These are phyloP conservation scores for Ophraella communa DNA, from an alignment of 2,888 invertebrate genomes.

Conservation along the genomic window DNA sequence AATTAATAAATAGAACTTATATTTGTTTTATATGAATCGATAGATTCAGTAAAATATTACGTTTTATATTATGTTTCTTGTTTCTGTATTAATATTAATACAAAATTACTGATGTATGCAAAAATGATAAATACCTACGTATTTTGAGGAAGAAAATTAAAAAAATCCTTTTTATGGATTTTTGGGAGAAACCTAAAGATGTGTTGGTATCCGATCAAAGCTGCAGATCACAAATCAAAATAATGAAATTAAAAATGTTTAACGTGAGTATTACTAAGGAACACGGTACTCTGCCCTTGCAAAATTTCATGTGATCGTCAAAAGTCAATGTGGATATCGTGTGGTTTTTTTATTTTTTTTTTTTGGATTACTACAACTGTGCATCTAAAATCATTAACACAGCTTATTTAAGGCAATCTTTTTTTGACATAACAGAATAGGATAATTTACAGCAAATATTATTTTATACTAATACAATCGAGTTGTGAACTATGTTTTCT, in stretches of 20 bases:
- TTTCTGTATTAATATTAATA: no score
- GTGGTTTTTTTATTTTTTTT: not conserved
- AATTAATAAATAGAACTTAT: no score
- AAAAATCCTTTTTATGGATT: not conserved
- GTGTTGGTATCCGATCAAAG: not conserved
- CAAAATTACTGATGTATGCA: no score
- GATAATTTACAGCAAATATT: no score
- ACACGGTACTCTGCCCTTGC: not conserved
- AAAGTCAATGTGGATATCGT: not conserved
- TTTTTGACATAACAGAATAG: no score
- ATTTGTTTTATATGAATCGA: no score
- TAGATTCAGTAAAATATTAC: no score
- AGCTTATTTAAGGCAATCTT: not conserved
- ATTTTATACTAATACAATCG: no score
- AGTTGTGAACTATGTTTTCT: no score
- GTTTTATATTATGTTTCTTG: no score
- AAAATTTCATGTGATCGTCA: conserved; percentile 1
- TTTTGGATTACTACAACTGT: not conserved
- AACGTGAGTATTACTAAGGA: not conserved
- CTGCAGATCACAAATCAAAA: not conserved
- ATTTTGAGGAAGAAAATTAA: no score
- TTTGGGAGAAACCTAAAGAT: not conserved
- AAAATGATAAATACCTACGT: no score
- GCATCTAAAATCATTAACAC: conserved; percentile 3
- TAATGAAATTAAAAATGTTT: not conserved